These are phyloP conservation scores for Alectura lathami DNA, from an alignment of 2,113 vertebrate species.

Conservation along the genomic window DNA sequence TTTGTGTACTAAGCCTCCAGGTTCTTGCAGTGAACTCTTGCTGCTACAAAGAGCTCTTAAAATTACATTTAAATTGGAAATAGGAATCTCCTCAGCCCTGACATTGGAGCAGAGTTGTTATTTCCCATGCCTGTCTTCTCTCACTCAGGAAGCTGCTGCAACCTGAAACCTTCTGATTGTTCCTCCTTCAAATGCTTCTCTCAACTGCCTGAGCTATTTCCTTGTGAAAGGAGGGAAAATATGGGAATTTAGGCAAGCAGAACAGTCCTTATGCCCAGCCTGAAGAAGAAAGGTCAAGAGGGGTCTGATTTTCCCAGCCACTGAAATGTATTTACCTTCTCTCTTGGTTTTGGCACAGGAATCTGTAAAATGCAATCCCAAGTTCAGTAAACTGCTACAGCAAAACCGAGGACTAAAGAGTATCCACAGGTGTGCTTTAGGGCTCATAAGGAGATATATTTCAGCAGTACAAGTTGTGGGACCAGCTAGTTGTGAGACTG, in stretches of 20 bases:
- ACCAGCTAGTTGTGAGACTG: background rate
- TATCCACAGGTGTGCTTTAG: background rate
- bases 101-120: slow-evolving; percentile 32
- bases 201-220: background rate
- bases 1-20: slow-evolving; percentile 36
- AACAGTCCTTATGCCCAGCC: background rate
- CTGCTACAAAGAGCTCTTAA: slow-evolving; percentile 55
- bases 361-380: background rate
- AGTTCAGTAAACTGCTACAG: background rate
- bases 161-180: slow-evolving; percentile 54
- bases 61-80: slow-evolving; percentile 71
- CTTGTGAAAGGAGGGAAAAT: slow-evolving; percentile 26
- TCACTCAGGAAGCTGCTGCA: slow-evolving; percentile 34
- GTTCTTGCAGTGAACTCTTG: slow-evolving; percentile 3
- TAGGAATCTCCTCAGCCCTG: slow-evolving; percentile 41
- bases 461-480: background rate
- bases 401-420: background rate
- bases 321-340: background rate
- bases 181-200: slow-evolving; percentile 41
- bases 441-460: background rate
- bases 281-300: slow-evolving; percentile 26
- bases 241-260: background rate
- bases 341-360: background rate
- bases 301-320: slow-evolving; percentile 10
- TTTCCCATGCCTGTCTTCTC: slow-evolving; percentile 46